Percentiles rank a stretch among this genome's conserved stretches.
phyloP scores from a whole-genome alignment of 2,888 invertebrate species.

The Caenorhabditis drosophilae region DNA sequence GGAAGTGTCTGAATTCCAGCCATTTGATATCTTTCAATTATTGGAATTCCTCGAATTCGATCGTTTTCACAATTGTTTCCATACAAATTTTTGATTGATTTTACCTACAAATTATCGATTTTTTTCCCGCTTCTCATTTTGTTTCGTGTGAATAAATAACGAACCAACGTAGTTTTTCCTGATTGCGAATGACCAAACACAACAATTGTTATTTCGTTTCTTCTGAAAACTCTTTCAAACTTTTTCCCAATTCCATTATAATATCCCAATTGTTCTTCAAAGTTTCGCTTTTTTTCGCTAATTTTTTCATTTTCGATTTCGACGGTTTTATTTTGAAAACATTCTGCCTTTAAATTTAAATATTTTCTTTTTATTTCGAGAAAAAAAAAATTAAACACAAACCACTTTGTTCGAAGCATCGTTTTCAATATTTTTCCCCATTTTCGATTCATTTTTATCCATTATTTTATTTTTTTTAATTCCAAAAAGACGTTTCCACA shows the following conservation, averaged over 20 bases:
- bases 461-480: too few species aligned
- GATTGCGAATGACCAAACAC: conserved; percentile 25
- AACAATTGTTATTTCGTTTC: conserved; percentile 20
- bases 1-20: conserved; percentile 28
- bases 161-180: conserved; percentile 26
- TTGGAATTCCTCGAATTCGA: conserved; percentile 13
- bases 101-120: conserved; percentile 12
- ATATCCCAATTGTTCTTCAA: conserved; percentile 7
- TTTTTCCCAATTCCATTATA: conserved; percentile 30
- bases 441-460: background rate
- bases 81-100: conserved; percentile 18
- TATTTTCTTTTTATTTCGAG: background rate
- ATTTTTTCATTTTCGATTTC: conserved; percentile 1
- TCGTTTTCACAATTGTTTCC: conserved; percentile 1
- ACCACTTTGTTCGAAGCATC: background rate
- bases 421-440: background rate
- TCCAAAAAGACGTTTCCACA: conserved; percentile 19
- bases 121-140: background rate
- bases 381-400: background rate
- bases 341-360: background rate
- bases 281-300: conserved; percentile 1
- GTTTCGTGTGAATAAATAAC: background rate
- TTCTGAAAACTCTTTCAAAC: conserved; percentile 17
- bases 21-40: conserved; percentile 18
- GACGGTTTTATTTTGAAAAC: too few species aligned